Conservation (phyloP, 2,888 invertebrate genomes). For the Serripes groenlandicus region DNA sequence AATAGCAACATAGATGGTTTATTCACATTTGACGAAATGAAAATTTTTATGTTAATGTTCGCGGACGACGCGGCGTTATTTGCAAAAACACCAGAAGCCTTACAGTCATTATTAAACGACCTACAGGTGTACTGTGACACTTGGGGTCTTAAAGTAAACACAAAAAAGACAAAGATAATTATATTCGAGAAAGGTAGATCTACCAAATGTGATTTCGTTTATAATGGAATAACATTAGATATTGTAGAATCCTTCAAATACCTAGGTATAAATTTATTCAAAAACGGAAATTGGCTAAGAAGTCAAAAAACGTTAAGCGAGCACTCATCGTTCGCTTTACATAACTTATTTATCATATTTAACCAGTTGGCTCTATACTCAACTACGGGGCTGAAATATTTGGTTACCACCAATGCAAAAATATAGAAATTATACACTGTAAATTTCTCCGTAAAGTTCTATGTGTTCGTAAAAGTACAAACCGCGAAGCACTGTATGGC, state of each 20-base stretch:
- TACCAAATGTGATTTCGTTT: conserved; percentile 10
- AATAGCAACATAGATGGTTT: conserved; percentile 16
- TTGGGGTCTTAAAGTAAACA: conserved; percentile 15
- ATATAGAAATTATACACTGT: too few relatives aligned
- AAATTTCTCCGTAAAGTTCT: too few relatives aligned
- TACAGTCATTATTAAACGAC: conserved; percentile 22
- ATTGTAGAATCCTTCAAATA: conserved; percentile 30
- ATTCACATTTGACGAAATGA: conserved; percentile 14
- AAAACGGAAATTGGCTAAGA: conserved; percentile 31
- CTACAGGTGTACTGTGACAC: conserved; percentile 2
- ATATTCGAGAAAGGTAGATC: conserved; percentile 19
- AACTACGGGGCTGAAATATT: too few relatives aligned
- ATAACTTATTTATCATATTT: too few relatives aligned
- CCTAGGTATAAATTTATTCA: conserved; percentile 21
- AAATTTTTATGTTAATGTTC: conserved; percentile 12
- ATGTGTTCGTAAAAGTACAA: too few relatives aligned
- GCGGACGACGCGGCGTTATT: conserved; percentile 31
- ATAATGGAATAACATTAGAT: not conserved
- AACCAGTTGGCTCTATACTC: too few relatives aligned
- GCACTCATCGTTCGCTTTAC: conserved; percentile 19
- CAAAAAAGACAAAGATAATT: conserved; percentile 14
- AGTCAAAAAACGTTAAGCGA: conserved; percentile 17
- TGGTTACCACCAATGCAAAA: too few relatives aligned
- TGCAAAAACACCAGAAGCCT: not conserved
- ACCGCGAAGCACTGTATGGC: too few relatives aligned